These are phyloP conservation scores for Diaperis boleti DNA, from an alignment of 2,888 invertebrate species.

Conservation along the genomic window DNA sequence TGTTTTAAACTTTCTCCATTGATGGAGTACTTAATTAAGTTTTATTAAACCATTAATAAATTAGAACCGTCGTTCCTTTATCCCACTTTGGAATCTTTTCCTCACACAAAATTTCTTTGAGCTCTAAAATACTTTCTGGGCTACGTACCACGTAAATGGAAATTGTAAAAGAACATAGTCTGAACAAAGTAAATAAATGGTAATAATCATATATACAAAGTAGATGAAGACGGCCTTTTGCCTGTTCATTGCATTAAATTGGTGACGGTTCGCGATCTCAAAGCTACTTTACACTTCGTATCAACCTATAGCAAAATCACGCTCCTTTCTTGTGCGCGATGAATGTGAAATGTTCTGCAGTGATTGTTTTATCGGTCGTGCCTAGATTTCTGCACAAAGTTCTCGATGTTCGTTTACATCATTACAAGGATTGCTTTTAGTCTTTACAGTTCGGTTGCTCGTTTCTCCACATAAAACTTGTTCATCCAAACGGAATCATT, in stretches of 20 bases:
- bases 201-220: conserved; percentile 19
- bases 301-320: conserved; percentile 34
- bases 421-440: no score
- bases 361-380: conserved; percentile 41
- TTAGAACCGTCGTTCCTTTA: not conserved
- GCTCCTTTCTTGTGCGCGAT: conserved; percentile 25
- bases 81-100: conserved; percentile 3
- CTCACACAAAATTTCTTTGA: conserved; percentile 1
- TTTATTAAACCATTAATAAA: conserved; percentile 15
- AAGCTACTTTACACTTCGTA: conserved; percentile 33
- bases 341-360: conserved; percentile 39
- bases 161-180: not conserved
- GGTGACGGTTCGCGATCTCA: conserved; percentile 12
- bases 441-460: no score
- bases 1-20: conserved; percentile 1
- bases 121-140: not conserved
- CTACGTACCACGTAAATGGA: not conserved
- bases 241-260: conserved; percentile 19
- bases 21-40: not conserved
- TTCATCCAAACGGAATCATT: no score
- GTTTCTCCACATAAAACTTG: no score
- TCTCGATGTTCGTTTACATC: not conserved
- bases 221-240: conserved; percentile 8
- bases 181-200: conserved; percentile 18
- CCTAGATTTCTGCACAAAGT: conserved; percentile 21